Base-by-base conservation (phyloP, 1,140 invertebrate species). In the Lycorma delicatula region DNA sequence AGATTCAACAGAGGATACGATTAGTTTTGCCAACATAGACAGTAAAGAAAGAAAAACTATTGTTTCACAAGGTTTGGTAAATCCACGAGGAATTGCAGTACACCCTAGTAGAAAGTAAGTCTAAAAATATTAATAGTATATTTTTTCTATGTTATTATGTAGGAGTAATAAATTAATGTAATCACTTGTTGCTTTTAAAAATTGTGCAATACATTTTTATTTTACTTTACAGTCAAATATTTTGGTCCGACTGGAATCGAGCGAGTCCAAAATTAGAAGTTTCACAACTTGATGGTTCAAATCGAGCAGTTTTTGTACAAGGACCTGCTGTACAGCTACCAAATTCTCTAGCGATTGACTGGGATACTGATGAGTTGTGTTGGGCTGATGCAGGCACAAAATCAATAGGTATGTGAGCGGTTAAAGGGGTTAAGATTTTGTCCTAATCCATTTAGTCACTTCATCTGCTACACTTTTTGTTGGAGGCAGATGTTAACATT, bases 181-280 rank as follows among this genome's bases (percentile, higher is more conserved):
- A n/a, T n/a, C n/a, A 34, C n/a, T 34, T 34, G 31, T 34, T 9
- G n/a, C n/a, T 34, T 34, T 34, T 34, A n/a, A 34, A 9, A 34
- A 34, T 9, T 34, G 31, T 34, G 9, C 31, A 44, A 44, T 3
- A 44, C 6, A 9, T 41, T 53, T 27, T 36, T 48, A 61, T 29
- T 44, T 63, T 56, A 28, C 56, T 65, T 73, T 68, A 1, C 65
- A 95, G 91, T 25, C 91, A 93, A 78, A 79, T 98, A 47, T 98
- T 93, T 69, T 99, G 96, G 93, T 89, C 92, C 0, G 97, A 99
- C 68, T 98, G 97, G 96, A 87, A 95, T 70, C 79, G 95, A n/a
- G 74, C 77, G 1, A 73, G 79, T 38, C 94, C 97, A 0, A 95
- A 93, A 76, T 89, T 99, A 58, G 97, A 98, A 73, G 83, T 82